Base-by-base conservation (phyloP, 64 coral and sea anemone species). In the Montipora cactus region DNA sequence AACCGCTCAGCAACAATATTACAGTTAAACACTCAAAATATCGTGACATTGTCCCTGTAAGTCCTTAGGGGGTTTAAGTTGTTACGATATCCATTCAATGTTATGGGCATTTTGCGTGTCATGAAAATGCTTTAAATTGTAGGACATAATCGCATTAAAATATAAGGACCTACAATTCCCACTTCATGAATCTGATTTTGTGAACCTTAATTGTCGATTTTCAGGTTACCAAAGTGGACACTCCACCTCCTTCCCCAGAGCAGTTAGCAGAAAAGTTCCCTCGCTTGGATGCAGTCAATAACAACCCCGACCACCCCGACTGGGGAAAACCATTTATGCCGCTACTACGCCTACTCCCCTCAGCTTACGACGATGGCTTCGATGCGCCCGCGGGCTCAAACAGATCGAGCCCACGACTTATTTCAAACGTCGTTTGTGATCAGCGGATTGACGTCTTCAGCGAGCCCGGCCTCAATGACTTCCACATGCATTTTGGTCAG, bases 401-500 rank as follows among this genome's bases (percentile, higher is more conserved):
- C 73, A 93, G 98, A 59, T 90, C 98, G 15, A 87, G 89, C 15
- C 95, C 98, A 13, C 89, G 98, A 28, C 79, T 74, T 19, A 96
- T 99, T 77, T 99, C 98, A 8, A 99, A 99, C 76, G 89, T 76
- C 49, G 51, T 99, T 5, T 96, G 90, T 80, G 95, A 99, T 20
- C 98, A 99, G 88, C 93, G 94, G 49, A 84, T 23, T 74, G 89
- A 96, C 23, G 81, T 96, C 11, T 75, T 89, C 45, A 99, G 95
- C 66, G 88, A 94, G 66, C 86, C 76, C 47, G 92, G 95, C 12
- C 75, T 99, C 3, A 99, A 99, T 75, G 92, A 96, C 47, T 96
- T 99, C 12, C 98, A 99, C 47, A 92, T 99, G 98, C 75, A 99
- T 47, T 94, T 99, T 90, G 98, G 98, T 0, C 98, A 99, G 64